Conservation (phyloP, 2,888 invertebrate species). For the Gortyna flavago region DNA sequence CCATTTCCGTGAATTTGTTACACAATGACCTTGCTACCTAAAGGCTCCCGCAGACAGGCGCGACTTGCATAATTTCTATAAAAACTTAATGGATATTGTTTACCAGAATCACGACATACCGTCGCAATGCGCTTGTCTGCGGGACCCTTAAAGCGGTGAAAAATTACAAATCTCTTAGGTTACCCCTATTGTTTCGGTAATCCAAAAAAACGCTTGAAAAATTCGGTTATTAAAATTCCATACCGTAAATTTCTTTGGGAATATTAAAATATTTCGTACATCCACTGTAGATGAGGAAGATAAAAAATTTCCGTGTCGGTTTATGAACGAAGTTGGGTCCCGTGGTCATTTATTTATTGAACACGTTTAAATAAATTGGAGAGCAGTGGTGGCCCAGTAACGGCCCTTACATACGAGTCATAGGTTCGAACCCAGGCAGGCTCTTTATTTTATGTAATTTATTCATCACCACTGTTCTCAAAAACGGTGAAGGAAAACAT, state of each 20-base stretch:
- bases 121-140: background rate
- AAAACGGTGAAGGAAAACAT: background rate
- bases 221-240: slow-evolving; percentile 68
- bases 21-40: slow-evolving; percentile 21
- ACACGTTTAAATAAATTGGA: slow-evolving; percentile 11
- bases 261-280: slow-evolving; percentile 67
- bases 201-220: slow-evolving; percentile 46
- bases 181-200: slow-evolving; percentile 24
- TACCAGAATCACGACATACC: background rate
- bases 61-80: background rate
- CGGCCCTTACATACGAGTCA: background rate
- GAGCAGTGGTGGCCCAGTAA: background rate
- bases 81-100: background rate
- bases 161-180: slow-evolving; percentile 26
- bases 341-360: slow-evolving; percentile 1
- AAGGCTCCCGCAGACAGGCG: background rate
- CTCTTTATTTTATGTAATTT: background rate
- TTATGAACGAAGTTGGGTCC: slow-evolving; percentile 26
- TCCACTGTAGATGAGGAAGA: slow-evolving; percentile 31
- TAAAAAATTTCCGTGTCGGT: slow-evolving; percentile 39
- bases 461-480: background rate
- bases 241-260: slow-evolving; percentile 56
- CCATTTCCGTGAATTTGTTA: slow-evolving; percentile 30
- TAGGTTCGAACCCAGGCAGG: background rate
- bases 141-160: background rate